phyloP scores from a whole-genome alignment of 2,888 invertebrate species.

The Diplazon laetatorius region DNA sequence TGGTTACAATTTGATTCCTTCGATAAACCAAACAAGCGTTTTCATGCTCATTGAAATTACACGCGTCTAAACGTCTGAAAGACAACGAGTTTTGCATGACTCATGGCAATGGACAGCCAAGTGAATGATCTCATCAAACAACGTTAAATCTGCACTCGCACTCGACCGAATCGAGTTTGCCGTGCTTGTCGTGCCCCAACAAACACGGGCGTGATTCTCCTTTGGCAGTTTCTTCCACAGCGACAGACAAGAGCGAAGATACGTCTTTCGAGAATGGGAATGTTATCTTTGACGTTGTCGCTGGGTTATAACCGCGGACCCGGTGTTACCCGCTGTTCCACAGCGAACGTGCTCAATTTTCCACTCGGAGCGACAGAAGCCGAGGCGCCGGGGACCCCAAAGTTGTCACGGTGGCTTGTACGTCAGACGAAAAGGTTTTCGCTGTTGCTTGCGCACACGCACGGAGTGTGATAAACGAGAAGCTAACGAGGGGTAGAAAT shows the following conservation, averaged over 20 bases:
- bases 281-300: conserved; percentile 11
- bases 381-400: neutral
- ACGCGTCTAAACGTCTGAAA: neutral
- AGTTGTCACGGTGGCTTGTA: conserved; percentile 13
- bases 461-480: conserved; percentile 32
- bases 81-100: neutral
- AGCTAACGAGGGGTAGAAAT: conserved; percentile 18
- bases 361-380: conserved; percentile 19
- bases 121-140: neutral
- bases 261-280: neutral
- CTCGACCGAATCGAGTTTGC: conserved; percentile 8
- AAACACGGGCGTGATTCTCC: conserved; percentile 30
- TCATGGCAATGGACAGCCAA: neutral
- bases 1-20: too few species aligned
- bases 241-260: neutral
- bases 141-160: neutral
- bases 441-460: conserved; percentile 31
- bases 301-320: neutral
- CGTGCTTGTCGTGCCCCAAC: conserved; percentile 18
- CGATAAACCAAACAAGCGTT: too few species aligned
- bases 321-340: neutral
- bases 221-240: conserved; percentile 17
- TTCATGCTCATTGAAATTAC: too few species aligned
- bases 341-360: conserved; percentile 46
- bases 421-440: conserved; percentile 41